These are phyloP conservation scores for Psettodes erumei DNA, from an alignment of 2,113 vertebrate species.

Conservation along the genomic window DNA sequence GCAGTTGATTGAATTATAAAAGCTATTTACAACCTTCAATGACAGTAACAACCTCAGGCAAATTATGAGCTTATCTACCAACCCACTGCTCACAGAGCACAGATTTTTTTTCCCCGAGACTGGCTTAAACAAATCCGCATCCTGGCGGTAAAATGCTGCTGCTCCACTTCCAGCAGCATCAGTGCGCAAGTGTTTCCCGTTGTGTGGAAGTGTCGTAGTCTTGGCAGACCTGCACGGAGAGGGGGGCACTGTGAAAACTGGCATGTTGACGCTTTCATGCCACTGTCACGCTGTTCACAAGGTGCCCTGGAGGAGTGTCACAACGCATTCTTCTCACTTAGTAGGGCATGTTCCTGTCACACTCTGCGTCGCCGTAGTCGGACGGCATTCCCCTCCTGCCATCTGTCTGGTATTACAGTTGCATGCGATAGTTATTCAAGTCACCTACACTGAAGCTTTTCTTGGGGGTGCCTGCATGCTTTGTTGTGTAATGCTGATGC, in stretches of 20 bases:
- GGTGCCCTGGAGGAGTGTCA: conserved; percentile 76
- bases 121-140: conserved; percentile 39
- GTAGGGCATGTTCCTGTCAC: conserved; percentile 69
- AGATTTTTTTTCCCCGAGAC: conserved; percentile 12
- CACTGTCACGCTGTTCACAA: conserved; percentile 72
- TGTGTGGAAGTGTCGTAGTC: conserved; percentile 53
- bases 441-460: conserved; percentile 36
- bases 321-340: conserved; percentile 73
- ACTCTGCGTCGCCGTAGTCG: conserved; percentile 69
- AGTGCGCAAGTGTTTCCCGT: conserved; percentile 40
- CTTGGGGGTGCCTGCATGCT: neutral
- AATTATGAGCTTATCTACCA: conserved; percentile 50
- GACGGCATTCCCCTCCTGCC: conserved; percentile 68
- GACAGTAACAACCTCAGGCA: conserved; percentile 47
- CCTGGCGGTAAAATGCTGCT: conserved; percentile 41
- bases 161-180: conserved; percentile 39
- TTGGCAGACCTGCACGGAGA: conserved; percentile 59
- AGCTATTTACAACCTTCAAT: conserved; percentile 50
- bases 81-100: conserved; percentile 25
- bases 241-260: conserved; percentile 71
- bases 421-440: conserved; percentile 51
- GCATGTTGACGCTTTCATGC: conserved; percentile 76
- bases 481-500: conserved; percentile 1
- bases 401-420: conserved; percentile 53
- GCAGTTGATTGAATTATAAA: conserved; percentile 55